These are phyloP conservation scores for Arion vulgaris DNA, from an alignment of 1,140 invertebrate species.

Conservation along the genomic window DNA sequence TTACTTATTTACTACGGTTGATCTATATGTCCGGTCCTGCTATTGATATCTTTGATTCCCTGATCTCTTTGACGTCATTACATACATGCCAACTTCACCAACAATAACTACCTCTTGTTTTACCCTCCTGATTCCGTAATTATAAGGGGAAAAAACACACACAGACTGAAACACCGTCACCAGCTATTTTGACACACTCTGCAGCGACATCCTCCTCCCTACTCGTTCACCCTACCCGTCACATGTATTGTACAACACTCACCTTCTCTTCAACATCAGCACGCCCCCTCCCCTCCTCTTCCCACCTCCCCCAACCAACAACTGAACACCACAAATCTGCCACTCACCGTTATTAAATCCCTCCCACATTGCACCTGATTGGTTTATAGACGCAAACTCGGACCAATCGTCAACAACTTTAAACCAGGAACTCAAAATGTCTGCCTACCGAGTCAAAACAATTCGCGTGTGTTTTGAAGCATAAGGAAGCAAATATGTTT, in stretches of 20 bases:
- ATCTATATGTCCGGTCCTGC: too few species aligned
- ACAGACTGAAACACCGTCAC: too few species aligned
- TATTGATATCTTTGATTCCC: too few species aligned
- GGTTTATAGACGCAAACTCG: neutral
- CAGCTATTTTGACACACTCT: neutral
- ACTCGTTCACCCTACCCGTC: neutral
- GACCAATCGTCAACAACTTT: neutral
- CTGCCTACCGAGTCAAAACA: conserved; percentile 5
- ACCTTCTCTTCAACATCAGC: neutral
- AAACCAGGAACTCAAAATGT: neutral
- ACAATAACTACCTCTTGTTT: too few species aligned
- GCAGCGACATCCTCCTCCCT: neutral
- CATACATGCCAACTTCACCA: too few species aligned
- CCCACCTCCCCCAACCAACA: neutral
- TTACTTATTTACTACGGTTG: too few species aligned
- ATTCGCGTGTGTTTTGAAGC: neutral
- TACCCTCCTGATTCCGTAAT: too few species aligned
- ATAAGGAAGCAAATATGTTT: neutral
- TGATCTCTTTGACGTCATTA: too few species aligned
- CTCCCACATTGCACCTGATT: neutral
- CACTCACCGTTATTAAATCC: neutral
- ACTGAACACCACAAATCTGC: neutral
- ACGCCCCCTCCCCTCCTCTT: neutral
- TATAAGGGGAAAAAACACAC: too few species aligned
- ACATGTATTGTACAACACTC: neutral